Evolutionary conservation across 2,113 vertebrate species (phyloP).

Genomic region (Nettapus auritus): DNA sequence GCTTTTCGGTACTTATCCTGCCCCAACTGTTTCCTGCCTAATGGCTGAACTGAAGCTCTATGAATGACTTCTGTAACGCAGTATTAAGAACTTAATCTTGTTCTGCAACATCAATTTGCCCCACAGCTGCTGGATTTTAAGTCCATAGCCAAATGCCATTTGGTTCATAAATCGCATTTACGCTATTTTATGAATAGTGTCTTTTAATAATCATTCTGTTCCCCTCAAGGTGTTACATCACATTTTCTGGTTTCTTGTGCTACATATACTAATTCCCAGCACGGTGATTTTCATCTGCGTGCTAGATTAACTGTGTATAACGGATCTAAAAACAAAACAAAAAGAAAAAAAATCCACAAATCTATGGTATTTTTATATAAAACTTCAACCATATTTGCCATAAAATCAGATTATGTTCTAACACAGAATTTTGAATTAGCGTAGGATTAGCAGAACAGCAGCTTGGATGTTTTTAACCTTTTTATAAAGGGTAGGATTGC

Average conservation of each 20-base stretch:
- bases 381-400: neutral
- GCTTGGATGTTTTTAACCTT: neutral
- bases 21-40: neutral
- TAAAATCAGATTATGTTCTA: neutral
- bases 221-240: neutral
- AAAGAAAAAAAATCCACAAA: neutral
- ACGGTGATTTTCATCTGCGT: neutral
- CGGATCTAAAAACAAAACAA: neutral
- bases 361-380: neutral
- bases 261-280: neutral
- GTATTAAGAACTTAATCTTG: neutral
- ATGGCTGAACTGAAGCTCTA: neutral
- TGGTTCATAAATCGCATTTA: neutral
- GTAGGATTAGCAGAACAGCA: neutral
- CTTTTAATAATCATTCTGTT: neutral
- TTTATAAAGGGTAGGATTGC: neutral
- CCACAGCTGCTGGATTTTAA: neutral
- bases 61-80: neutral
- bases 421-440: neutral
- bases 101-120: neutral
- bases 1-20: neutral
- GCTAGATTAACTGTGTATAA: neutral
- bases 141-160: neutral
- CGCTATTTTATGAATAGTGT: neutral
- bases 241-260: neutral